Evolutionary conservation across 92 coral and sea anemone species (phyloP), one percentile per base, ranked within the genome.

Genomic region (Umimayanthus kanabou): DNA sequence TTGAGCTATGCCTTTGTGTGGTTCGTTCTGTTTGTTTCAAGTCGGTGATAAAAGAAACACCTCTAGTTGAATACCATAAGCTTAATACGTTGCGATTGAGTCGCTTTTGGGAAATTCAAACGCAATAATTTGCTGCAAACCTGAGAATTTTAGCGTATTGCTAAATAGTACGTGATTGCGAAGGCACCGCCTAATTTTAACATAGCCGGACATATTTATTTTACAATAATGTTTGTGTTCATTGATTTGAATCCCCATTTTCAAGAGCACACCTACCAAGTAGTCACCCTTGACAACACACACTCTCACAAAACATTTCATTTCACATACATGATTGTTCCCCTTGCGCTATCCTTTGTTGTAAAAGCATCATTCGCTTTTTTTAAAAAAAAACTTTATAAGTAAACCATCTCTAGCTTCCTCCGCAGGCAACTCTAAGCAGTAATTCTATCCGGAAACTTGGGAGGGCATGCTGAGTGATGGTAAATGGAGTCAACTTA

Each of bases 1-100:
- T 33, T 6, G 26, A 45, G 47, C 66, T 69, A 83, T 83, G 43
- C 55, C 33, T 82, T 82, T 82, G 77, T 82, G 43, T 6, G 9
- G 40, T n/a, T 66, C 22, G 9, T 26, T 28, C 4, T 82, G 77
- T 83, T 71, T 45, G 67, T 50, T 28, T 70, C 33, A 18, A 83
- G 78, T 28, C 15, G 58, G 58, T 53, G 58, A 53, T 53, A 15
- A 53, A 13, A 53, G 58, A 53, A 53, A 53, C 58, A 53, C 58
- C 58, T 18, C 58, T 14, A 53, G 18, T 13, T 53, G 11, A 53
- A 61, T 61, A 23, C 69, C 8, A 61, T 25, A 5, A 61, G 8
- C 22, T 61, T 20, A 61, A 61, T 22, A 5, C 6, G 1, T 61
- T 18, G 69, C 69, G 22, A 20, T 1, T 61, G 22, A 61, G 26